Evolutionary conservation across 2,113 vertebrate genomes (phyloP).

Genomic region (Tetrax tetrax): DNA sequence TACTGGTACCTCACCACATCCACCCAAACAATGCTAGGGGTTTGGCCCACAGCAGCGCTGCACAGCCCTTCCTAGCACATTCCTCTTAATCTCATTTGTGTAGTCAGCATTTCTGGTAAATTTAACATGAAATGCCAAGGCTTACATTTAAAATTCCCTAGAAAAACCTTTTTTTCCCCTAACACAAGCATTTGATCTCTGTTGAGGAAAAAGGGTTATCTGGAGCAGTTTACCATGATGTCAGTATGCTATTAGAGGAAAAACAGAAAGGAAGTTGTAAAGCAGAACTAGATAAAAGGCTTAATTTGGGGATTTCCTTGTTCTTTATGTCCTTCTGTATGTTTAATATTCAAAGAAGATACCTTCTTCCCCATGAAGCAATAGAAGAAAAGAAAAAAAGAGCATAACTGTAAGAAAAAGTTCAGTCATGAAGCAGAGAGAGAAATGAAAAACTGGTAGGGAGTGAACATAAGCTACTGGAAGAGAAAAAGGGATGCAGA

Average conservation of each 20-base stretch:
- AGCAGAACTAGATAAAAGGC: neutral
- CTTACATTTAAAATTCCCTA: neutral
- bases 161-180: neutral
- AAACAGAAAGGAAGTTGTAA: neutral
- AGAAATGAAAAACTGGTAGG: neutral
- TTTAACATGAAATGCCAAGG: neutral
- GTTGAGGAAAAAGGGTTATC: neutral
- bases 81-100: neutral
- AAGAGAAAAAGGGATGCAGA: neutral
- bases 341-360: neutral
- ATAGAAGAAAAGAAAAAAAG: neutral
- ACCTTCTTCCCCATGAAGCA: neutral
- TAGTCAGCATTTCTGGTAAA: neutral
- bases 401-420: neutral
- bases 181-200: neutral
- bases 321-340: neutral
- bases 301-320: neutral
- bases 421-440: neutral
- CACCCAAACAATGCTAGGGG: neutral
- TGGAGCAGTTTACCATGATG: constrained; percentile 32
- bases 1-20: neutral
- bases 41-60: neutral
- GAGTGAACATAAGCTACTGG: neutral
- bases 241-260: neutral
- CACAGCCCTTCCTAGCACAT: neutral